phyloP scores from a whole-genome alignment of 2,888 invertebrate species.

The Ochropleura plecta region DNA sequence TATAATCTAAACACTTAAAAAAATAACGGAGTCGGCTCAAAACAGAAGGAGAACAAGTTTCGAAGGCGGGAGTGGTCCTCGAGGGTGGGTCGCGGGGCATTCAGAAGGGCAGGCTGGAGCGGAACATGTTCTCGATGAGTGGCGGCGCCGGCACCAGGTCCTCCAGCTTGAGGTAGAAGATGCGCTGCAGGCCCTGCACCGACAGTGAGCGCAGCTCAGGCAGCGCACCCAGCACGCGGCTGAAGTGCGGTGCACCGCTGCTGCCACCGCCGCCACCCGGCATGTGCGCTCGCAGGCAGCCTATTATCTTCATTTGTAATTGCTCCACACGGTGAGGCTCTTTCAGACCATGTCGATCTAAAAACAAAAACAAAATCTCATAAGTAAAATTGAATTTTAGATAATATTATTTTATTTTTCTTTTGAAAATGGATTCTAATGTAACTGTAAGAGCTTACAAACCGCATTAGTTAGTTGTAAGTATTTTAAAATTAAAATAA shows the following conservation, averaged over 20 bases:
- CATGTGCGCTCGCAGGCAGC: conserved; percentile 98
- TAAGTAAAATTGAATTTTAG: neutral
- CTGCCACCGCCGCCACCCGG: conserved; percentile 96
- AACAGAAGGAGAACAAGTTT: conserved; percentile 80
- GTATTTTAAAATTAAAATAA: neutral
- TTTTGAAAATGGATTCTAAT: neutral
- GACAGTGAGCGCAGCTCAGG: conserved; percentile 98
- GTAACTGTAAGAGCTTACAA: neutral
- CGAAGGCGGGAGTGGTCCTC: conserved; percentile 88
- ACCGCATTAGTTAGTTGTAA: neutral
- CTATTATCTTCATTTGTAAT: conserved; percentile 98
- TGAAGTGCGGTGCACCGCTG: conserved; percentile 98
- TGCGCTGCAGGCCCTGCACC: conserved; percentile 97
- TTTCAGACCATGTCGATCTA: conserved; percentile 98
- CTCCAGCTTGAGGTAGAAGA: conserved; percentile 98
- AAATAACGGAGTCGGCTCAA: conserved; percentile 89
- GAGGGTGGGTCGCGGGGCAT: conserved; percentile 68
- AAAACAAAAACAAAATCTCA: conserved; percentile 64
- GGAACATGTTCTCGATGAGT: conserved; percentile 98
- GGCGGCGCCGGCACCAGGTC: conserved; percentile 97
- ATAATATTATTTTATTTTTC: too few species aligned
- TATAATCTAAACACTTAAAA: conserved; percentile 87
- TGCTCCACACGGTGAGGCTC: conserved; percentile 98
- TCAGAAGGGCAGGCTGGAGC: conserved; percentile 98
- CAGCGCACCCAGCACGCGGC: conserved; percentile 97